These are phyloP conservation scores for Drosophila rufa DNA, from an alignment of 1,140 invertebrate genomes.

Conservation along the genomic window DNA sequence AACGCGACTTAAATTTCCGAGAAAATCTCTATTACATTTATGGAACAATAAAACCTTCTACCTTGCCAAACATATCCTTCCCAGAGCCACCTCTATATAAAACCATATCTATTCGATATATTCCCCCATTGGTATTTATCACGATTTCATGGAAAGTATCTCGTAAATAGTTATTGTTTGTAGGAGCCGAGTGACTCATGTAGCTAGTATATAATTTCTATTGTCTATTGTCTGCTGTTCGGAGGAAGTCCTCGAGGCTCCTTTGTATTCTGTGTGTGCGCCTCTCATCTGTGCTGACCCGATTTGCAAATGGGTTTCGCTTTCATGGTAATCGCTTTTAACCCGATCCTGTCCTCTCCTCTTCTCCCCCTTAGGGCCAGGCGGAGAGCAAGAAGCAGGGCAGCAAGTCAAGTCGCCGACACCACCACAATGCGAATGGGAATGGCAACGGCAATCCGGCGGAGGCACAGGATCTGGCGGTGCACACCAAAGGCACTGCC, in stretches of 20 bases:
- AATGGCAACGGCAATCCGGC: slow-evolving; percentile 45
- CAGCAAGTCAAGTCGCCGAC: slow-evolving; percentile 58
- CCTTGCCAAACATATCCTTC: neutral
- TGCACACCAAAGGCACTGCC: slow-evolving; percentile 85
- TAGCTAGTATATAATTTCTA: slow-evolving; percentile 26
- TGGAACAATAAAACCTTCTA: too few species aligned
- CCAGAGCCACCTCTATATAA: slow-evolving; percentile 1
- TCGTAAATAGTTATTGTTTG: slow-evolving; percentile 42
- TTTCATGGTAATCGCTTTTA: slow-evolving; percentile 56
- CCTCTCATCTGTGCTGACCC: slow-evolving; percentile 60
- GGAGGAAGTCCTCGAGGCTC: slow-evolving; percentile 38
- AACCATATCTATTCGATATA: neutral
- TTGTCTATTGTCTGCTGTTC: slow-evolving; percentile 41
- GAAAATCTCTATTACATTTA: neutral
- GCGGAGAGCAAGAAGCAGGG: slow-evolving; percentile 83
- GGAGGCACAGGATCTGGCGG: slow-evolving; percentile 34
- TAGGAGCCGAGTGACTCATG: slow-evolving; percentile 35
- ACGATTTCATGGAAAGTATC: slow-evolving; percentile 29
- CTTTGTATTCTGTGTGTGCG: slow-evolving; percentile 37
- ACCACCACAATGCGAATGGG: slow-evolving; percentile 56
- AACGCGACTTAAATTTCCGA: too few species aligned
- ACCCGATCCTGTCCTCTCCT: neutral
- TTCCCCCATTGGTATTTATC: slow-evolving; percentile 18
- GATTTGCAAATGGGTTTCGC: slow-evolving; percentile 46
- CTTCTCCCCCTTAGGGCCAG: slow-evolving; percentile 67